Evolutionary conservation across 2,797 vertebrate species (phyloP).

Genomic region (Linurgus olivaceus): DNA sequence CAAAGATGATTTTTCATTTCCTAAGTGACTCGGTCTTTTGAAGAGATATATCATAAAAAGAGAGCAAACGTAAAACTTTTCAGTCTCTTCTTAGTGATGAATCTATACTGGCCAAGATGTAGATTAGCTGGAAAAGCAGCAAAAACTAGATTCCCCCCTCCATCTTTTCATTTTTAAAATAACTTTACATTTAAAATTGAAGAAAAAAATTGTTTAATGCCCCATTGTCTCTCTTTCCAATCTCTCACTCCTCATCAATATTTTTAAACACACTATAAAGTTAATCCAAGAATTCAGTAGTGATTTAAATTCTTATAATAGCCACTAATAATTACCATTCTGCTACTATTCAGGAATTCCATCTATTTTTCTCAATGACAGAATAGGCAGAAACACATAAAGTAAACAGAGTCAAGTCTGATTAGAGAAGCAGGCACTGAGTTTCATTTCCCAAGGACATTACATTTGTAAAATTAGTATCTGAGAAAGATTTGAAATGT

Average conservation of each 20-base stretch:
- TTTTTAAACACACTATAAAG: not conserved
- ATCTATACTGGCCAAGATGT: not conserved
- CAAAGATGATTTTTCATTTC: not conserved
- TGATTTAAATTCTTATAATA: not conserved
- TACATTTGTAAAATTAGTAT: conserved; percentile 19
- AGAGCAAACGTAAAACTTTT: not conserved
- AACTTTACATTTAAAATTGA: not conserved
- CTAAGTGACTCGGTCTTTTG: not conserved
- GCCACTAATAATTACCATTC: not conserved
- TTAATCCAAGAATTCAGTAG: not conserved
- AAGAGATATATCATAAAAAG: not conserved
- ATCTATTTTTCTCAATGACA: not conserved
- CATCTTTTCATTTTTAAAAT: not conserved
- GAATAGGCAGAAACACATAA: conserved; percentile 1
- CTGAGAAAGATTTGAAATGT: not conserved
- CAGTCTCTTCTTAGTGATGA: not conserved
- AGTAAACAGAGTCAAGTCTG: not conserved
- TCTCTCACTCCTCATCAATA: not conserved
- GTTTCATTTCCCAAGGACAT: conserved; percentile 30
- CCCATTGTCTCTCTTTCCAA: not conserved
- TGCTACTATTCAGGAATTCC: not conserved
- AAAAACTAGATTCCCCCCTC: not conserved
- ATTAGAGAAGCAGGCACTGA: not conserved
- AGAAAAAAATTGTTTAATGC: not conserved
- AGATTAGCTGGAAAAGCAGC: conserved; percentile 8